These are phyloP conservation scores for Astropecten irregularis DNA, from an alignment of 53 echinoderm and acorn worm species.

Conservation along the genomic window DNA sequence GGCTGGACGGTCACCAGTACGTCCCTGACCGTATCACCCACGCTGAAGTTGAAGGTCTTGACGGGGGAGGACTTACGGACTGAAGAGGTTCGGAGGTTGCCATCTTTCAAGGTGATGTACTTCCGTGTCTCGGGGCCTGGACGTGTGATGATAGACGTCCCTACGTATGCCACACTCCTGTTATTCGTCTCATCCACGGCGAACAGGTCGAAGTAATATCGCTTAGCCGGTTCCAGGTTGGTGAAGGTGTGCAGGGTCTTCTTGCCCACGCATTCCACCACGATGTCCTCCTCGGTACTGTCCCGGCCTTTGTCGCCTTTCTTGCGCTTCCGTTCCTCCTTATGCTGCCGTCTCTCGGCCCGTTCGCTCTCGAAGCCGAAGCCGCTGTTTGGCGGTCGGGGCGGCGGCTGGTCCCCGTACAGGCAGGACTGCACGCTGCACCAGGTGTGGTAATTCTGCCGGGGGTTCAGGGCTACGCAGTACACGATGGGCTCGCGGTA, in stretches of 20 bases:
- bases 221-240: slow-evolving; percentile 74
- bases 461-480: slow-evolving; percentile 84
- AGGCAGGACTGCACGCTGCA: slow-evolving; percentile 82
- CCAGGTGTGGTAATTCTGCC: slow-evolving; percentile 85
- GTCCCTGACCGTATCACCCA: slow-evolving; percentile 64
- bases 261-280: slow-evolving; percentile 86
- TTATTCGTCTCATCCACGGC: slow-evolving; percentile 86
- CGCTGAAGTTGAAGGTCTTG: slow-evolving; percentile 84
- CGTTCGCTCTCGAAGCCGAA: slow-evolving; percentile 72
- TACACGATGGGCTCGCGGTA: slow-evolving; percentile 81
- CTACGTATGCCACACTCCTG: slow-evolving; percentile 76
- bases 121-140: slow-evolving; percentile 57
- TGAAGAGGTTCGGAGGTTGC: slow-evolving; percentile 76
- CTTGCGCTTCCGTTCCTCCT: slow-evolving; percentile 33
- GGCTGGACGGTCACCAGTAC: slow-evolving; percentile 81
- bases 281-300: slow-evolving; percentile 52
- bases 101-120: slow-evolving; percentile 82
- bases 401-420: slow-evolving; percentile 52
- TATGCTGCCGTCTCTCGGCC: slow-evolving; percentile 25
- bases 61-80: slow-evolving; percentile 71
- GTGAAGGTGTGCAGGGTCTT: slow-evolving; percentile 93
- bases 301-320: slow-evolving; percentile 30
- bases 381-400: slow-evolving; percentile 55
- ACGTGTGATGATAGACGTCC: slow-evolving; percentile 77
- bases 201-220: slow-evolving; percentile 91